These are phyloP conservation scores for Columba livia DNA, from an alignment of 2,113 vertebrate species.

Conservation along the genomic window DNA sequence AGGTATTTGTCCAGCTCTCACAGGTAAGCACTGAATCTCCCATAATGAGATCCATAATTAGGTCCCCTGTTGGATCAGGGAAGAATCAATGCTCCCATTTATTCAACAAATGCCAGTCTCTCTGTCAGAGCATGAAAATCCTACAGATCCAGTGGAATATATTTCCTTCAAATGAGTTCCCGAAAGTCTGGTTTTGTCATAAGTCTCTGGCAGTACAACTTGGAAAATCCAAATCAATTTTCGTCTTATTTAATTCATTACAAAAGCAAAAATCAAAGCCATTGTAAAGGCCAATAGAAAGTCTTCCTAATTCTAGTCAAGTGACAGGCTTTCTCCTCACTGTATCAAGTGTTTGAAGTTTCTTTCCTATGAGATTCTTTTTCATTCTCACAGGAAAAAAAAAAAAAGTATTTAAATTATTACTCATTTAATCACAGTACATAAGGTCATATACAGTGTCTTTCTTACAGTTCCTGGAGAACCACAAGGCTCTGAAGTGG, in stretches of 20 bases:
- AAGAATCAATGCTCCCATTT: background rate
- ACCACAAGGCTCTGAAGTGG: background rate
- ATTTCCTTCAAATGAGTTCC: slow-evolving; percentile 17
- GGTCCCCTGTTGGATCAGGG: background rate
- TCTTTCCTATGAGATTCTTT: slow-evolving; percentile 2
- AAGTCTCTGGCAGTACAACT: slow-evolving; percentile 49
- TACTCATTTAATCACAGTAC: background rate
- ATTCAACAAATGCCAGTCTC: background rate
- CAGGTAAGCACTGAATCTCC: background rate
- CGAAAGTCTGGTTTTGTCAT: slow-evolving; percentile 47
- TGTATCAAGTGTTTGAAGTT: slow-evolving; percentile 39
- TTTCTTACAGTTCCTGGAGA: background rate
- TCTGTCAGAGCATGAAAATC: background rate
- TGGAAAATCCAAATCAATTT: slow-evolving; percentile 72
- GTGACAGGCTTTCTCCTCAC: slow-evolving; percentile 13
- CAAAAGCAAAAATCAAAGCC: slow-evolving; percentile 35
- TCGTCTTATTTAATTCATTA: slow-evolving; percentile 60
- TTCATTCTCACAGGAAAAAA: background rate
- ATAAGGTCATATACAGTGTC: background rate
- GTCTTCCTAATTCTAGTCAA: background rate
- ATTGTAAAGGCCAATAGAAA: background rate
- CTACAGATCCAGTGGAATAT: background rate
- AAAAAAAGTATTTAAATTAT: background rate
- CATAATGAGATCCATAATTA: background rate
- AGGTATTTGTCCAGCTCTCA: background rate